Percentiles rank a stretch among this genome's conserved stretches.
Evolutionary conservation across 30 jellyfish, hydroid and myxozoan species (phyloP).

Genomic region (Turritopsis rubra): DNA sequence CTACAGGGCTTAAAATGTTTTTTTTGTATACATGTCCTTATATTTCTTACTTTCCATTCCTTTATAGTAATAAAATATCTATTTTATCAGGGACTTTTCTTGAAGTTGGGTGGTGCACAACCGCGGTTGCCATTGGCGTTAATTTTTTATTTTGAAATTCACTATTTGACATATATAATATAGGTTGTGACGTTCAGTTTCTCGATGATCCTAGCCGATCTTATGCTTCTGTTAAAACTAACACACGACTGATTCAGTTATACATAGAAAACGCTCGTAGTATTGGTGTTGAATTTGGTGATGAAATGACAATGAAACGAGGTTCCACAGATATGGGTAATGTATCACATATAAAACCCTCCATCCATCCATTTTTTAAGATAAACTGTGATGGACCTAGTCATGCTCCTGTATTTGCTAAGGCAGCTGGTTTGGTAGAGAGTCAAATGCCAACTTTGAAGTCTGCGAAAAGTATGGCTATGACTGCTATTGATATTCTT

Average conservation of each 20-base stretch:
- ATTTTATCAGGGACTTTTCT: too few relatives aligned
- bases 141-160: too few relatives aligned
- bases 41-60: too few relatives aligned
- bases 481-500: slow-evolving; percentile 39
- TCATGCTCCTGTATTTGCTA: slow-evolving; percentile 22
- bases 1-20: too few relatives aligned
- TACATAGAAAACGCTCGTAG: slow-evolving; percentile 43
- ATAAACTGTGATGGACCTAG: neutral
- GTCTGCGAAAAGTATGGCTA: slow-evolving; percentile 35
- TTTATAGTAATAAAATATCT: too few relatives aligned
- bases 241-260: slow-evolving; percentile 39
- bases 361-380: slow-evolving; percentile 21
- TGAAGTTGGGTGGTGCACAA: too few relatives aligned
- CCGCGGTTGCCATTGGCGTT: too few relatives aligned
- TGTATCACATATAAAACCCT: slow-evolving; percentile 31
- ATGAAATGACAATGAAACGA: neutral
- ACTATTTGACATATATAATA: neutral
- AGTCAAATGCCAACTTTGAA: slow-evolving; percentile 20
- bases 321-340: slow-evolving; percentile 45
- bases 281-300: slow-evolving; percentile 35
- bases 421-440: slow-evolving; percentile 20
- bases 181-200: slow-evolving; percentile 49
- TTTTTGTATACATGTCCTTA: too few relatives aligned
- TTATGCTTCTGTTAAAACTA: slow-evolving; percentile 42
- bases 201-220: slow-evolving; percentile 36